Evolutionary conservation across 2,113 vertebrate species (phyloP), one percentile per base, ranked within the genome.

Genomic region (Gobio gobio): DNA sequence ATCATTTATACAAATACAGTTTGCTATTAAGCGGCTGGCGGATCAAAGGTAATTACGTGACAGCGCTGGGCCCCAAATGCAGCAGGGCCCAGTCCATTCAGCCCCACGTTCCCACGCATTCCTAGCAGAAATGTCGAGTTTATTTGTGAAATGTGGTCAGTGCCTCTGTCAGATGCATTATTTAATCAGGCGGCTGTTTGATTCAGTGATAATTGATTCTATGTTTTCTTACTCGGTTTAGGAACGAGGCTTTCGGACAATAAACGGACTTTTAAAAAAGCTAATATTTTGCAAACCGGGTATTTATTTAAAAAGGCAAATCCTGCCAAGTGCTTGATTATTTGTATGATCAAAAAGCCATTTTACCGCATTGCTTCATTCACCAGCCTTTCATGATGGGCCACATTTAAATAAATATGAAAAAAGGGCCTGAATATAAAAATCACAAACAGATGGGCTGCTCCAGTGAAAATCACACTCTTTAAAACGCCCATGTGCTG

Each of bases 401-500:
- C 95, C 95, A 91, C 90, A 92, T 95, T 96, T 96, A 95, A 97
- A 97, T 94, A 97, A 97, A 97, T 96, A 97, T 91, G 93, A 94
- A 96, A 96, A 96, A 93, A 86, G 94, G 63, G 61, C 56, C 9
- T 20, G 78, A 9, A 54, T 82, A 94, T 92, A 94, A 94, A 96
- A 97, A 98, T 96, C 94, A 93, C 95, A 96, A 96, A 95, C 96
- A 98, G 96, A 98, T 97, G 97, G 97, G 93, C 93, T 91, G 92
- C 90, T 92, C 93, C 87, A 81, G 93, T 93, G 93, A 94, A 96
- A 95, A 95, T 95, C 94, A 93, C 95, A 95, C 92, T 91, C 93
- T 92, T 94, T 90, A 93, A 92, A 95, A 95, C 0, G 92, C 91
- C 94, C 94, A 93, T 95, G 94, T 95, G 95, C 94, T 95, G 94